These are phyloP conservation scores for Procambarus clarkii DNA, from an alignment of 1,140 invertebrate species.

Conservation along the genomic window DNA sequence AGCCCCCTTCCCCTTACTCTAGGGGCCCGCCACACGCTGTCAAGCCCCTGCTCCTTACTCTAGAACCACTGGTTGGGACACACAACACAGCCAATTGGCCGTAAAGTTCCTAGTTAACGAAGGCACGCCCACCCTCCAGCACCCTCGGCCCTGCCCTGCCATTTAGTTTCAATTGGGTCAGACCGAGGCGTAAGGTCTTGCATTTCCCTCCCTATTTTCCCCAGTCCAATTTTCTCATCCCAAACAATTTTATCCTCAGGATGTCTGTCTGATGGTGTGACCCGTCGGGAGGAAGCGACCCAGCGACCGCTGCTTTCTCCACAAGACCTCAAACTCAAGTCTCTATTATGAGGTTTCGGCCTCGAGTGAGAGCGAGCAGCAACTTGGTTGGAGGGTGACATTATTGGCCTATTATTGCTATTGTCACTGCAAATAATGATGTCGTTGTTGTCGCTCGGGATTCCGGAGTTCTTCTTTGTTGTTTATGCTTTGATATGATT, in stretches of 20 bases:
- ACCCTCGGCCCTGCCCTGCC: not conserved
- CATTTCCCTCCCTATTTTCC: not conserved
- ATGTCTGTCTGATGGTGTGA: not conserved
- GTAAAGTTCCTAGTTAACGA: conserved; percentile 23
- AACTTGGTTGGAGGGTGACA: no score
- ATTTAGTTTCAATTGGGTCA: conserved; percentile 36
- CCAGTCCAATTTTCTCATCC: conserved; percentile 35
- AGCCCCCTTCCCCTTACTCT: not conserved
- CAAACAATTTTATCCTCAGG: conserved; percentile 39
- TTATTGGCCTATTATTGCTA: no score
- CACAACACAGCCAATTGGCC: conserved; percentile 26
- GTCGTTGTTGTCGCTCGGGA: no score
- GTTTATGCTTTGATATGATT: no score
- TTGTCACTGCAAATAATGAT: no score
- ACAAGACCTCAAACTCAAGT: no score
- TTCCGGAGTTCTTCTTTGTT: no score
- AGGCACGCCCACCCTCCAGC: conserved; percentile 4
- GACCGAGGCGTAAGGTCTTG: conserved; percentile 37
- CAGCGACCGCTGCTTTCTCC: no score
- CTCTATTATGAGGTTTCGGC: no score
- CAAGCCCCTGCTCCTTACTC: not conserved
- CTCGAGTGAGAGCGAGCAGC: no score
- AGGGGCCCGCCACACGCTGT: not conserved
- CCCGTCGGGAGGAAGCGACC: conserved; percentile 1
- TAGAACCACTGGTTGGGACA: not conserved